These are phyloP conservation scores for Onychomys torridus DNA, from an alignment of 2,797 vertebrate genomes.

Conservation along the genomic window DNA sequence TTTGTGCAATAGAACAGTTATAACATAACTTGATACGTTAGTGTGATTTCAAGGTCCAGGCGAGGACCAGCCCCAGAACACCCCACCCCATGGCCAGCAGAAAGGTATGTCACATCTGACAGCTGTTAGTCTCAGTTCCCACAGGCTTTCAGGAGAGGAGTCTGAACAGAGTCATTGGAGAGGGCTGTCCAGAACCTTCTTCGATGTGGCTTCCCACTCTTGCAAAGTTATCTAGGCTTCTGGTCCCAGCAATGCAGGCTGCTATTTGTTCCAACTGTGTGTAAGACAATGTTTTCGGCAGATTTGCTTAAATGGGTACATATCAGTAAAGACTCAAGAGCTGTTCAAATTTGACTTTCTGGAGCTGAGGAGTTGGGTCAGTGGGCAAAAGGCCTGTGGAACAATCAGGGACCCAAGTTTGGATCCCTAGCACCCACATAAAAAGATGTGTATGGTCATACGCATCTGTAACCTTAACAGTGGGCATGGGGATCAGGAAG, in stretches of 20 bases:
- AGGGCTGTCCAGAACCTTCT: conserved; percentile 1
- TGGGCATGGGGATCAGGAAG: background rate
- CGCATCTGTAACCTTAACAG: background rate
- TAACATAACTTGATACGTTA: background rate
- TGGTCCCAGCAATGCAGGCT: conserved; percentile 51
- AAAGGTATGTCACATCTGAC: background rate
- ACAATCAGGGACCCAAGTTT: background rate
- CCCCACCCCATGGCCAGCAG: background rate
- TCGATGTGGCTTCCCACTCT: conserved; percentile 65
- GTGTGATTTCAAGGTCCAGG: background rate
- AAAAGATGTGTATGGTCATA: background rate
- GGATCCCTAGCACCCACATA: background rate
- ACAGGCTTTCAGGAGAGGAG: background rate
- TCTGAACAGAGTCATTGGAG: background rate
- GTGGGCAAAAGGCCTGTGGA: background rate
- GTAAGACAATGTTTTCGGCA: conserved; percentile 66
- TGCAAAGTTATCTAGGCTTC: background rate
- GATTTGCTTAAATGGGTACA: conserved; percentile 33
- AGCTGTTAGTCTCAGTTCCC: background rate
- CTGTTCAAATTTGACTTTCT: background rate
- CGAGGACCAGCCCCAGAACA: fast-evolving
- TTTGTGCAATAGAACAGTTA: background rate
- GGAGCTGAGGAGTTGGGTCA: background rate
- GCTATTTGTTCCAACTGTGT: conserved; percentile 22
- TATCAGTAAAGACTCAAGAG: background rate